Conservation (phyloP, 2,113 vertebrate species). For the Pterocles gutturalis region DNA sequence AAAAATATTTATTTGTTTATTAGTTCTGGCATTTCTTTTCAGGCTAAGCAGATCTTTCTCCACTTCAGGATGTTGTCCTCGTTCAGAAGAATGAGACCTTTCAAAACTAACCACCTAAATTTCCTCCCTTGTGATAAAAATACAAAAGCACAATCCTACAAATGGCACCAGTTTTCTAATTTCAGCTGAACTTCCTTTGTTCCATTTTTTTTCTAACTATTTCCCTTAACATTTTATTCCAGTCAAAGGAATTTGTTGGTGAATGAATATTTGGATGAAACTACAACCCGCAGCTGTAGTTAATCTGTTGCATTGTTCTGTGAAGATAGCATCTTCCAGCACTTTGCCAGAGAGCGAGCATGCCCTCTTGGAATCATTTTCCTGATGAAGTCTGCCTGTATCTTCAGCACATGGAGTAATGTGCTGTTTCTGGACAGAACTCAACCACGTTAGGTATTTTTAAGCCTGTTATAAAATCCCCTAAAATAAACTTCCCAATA, state of each 20-base stretch:
- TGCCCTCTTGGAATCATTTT: background rate
- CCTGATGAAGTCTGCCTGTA: background rate
- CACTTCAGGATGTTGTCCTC: background rate
- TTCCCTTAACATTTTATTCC: slow-evolving; percentile 23
- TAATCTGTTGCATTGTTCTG: slow-evolving; percentile 27
- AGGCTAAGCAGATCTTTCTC: background rate
- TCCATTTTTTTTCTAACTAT: background rate
- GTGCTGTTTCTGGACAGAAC: slow-evolving; percentile 25
- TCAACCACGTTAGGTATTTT: slow-evolving; percentile 43
- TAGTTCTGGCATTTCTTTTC: background rate
- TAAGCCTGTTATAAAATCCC: slow-evolving; percentile 8
- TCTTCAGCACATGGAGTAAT: slow-evolving; percentile 16
- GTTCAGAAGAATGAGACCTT: background rate
- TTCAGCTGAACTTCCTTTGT: background rate
- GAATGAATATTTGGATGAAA: slow-evolving; percentile 31
- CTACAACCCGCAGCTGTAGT: slow-evolving; percentile 31
- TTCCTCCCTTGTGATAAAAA: background rate
- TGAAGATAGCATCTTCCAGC: slow-evolving; percentile 28
- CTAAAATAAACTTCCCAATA: slow-evolving; percentile 21
- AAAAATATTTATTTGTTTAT: background rate
- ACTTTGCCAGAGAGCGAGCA: background rate
- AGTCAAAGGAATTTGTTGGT: slow-evolving; percentile 25
- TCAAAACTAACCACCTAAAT: background rate
- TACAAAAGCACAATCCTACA: background rate
- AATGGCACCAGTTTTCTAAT: background rate